A percentile compares a stretch with the other conserved stretches of the same genome.
Conservation (phyloP, 2,797 vertebrate species). For the Gobio occitaniae region DNA sequence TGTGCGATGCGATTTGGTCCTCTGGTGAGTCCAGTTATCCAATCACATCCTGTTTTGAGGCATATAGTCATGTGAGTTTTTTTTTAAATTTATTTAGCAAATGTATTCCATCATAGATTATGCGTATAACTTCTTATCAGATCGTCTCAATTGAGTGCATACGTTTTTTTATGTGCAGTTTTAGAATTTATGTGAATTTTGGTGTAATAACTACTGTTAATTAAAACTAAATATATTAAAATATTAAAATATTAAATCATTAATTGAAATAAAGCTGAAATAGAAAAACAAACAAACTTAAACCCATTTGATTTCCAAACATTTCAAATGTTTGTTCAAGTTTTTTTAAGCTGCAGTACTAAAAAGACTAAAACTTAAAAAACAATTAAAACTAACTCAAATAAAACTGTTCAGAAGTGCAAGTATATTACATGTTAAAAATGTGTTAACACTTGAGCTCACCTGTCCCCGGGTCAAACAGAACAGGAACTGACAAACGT, state of each 20-base stretch:
- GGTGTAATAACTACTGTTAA: background rate
- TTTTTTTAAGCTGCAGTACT: background rate
- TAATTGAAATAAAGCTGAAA: background rate
- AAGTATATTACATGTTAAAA: background rate
- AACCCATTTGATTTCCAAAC: too few relatives aligned
- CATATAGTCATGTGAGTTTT: too few relatives aligned
- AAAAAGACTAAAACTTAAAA: background rate
- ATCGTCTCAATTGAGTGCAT: too few relatives aligned
- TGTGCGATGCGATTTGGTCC: too few relatives aligned
- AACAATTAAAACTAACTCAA: background rate
- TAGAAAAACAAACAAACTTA: background rate
- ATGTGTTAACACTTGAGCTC: background rate
- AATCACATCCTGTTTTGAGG: too few relatives aligned
- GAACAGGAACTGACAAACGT: conserved; percentile 69
- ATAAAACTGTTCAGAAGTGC: background rate
- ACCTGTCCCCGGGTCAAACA: conserved; percentile 74
- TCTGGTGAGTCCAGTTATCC: too few relatives aligned
- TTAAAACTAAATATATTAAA: background rate
- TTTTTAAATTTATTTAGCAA: too few relatives aligned
- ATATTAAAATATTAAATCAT: background rate
- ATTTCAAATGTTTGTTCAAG: background rate
- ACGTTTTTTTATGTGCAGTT: too few relatives aligned
- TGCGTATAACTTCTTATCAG: background rate
- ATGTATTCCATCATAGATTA: background rate
- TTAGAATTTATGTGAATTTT: too few relatives aligned